Percentiles rank a stretch among this genome's conserved stretches.
These are phyloP conservation scores for Euplexia lucipara DNA, from an alignment of 2,888 invertebrate genomes.

Conservation along the genomic window DNA sequence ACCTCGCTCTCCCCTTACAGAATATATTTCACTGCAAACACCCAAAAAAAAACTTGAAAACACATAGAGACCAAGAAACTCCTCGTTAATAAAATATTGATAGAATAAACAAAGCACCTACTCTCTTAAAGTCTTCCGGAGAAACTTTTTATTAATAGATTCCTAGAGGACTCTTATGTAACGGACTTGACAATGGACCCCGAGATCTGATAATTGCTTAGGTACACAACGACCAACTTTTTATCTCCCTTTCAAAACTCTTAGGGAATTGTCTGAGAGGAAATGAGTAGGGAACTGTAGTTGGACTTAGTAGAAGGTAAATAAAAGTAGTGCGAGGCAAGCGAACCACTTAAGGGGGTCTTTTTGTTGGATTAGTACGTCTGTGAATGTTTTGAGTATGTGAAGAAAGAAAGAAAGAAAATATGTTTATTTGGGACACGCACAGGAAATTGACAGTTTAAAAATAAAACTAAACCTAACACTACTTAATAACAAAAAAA, in stretches of 20 bases:
- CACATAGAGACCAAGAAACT: background rate
- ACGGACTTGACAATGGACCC: slow-evolving; percentile 55
- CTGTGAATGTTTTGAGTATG: background rate
- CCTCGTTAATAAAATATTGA: slow-evolving; percentile 47
- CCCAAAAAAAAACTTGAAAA: slow-evolving; percentile 11
- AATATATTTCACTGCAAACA: background rate
- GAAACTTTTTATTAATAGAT: slow-evolving; percentile 55
- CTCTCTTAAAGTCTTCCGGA: slow-evolving; percentile 23
- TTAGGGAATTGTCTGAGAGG: slow-evolving; percentile 25
- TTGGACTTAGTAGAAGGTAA: slow-evolving; percentile 14
- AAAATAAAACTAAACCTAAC: too few relatives aligned
- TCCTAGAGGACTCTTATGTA: slow-evolving; percentile 52
- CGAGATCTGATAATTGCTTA: slow-evolving; percentile 67
- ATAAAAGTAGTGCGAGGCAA: slow-evolving; percentile 15
- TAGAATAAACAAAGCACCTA: slow-evolving; percentile 45
- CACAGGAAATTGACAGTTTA: too few relatives aligned
- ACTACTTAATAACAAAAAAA: too few relatives aligned
- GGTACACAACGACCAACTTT: slow-evolving; percentile 58
- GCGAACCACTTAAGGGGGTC: background rate
- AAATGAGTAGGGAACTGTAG: slow-evolving; percentile 38
- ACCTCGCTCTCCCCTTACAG: background rate
- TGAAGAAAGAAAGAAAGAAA: background rate
- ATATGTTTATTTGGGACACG: too few relatives aligned
- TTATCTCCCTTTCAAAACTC: slow-evolving; percentile 55
- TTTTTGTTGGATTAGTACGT: background rate